Percentiles rank a stretch among this genome's conserved stretches.
These are phyloP conservation scores for Drosophila sucinea DNA, from an alignment of 1,140 invertebrate species.

Conservation along the genomic window DNA sequence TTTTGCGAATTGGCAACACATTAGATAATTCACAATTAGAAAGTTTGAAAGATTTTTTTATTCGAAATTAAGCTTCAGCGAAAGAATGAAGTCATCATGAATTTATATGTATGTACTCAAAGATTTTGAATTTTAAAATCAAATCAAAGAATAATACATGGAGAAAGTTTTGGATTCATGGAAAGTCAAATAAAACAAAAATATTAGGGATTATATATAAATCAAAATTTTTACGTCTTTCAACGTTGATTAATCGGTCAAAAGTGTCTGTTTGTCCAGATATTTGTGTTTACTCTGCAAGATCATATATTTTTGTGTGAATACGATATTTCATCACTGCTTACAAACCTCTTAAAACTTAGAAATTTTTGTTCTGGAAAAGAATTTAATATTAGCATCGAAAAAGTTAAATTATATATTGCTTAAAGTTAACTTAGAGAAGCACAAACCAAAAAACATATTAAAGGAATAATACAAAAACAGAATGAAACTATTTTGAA, in stretches of 20 bases:
- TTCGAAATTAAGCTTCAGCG: too few species aligned
- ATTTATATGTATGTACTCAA: slow-evolving; percentile 86
- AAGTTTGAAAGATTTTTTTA: too few species aligned
- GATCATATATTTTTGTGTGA: not conserved
- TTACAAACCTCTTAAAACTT: not conserved
- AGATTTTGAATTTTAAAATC: not conserved
- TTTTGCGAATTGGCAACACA: too few species aligned
- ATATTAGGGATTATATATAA: too few species aligned
- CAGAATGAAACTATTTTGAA: slow-evolving; percentile 3
- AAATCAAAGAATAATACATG: slow-evolving; percentile 5
- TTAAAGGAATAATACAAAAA: not conserved
- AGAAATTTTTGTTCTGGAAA: slow-evolving; percentile 6
- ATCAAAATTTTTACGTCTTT: too few species aligned
- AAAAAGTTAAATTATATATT: not conserved
- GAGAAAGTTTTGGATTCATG: slow-evolving; percentile 18
- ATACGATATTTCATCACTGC: not conserved
- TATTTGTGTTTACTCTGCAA: not conserved
- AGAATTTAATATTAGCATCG: slow-evolving; percentile 11
- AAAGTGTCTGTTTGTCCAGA: too few species aligned
- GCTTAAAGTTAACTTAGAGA: not conserved
- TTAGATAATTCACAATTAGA: too few species aligned
- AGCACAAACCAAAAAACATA: not conserved
- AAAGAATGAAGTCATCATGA: too few species aligned
- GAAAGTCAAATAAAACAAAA: slow-evolving; percentile 32
- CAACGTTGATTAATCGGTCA: too few species aligned